Evolutionary conservation across 2,888 invertebrate genomes (phyloP).

Genomic region (Ormia ochracea): DNA sequence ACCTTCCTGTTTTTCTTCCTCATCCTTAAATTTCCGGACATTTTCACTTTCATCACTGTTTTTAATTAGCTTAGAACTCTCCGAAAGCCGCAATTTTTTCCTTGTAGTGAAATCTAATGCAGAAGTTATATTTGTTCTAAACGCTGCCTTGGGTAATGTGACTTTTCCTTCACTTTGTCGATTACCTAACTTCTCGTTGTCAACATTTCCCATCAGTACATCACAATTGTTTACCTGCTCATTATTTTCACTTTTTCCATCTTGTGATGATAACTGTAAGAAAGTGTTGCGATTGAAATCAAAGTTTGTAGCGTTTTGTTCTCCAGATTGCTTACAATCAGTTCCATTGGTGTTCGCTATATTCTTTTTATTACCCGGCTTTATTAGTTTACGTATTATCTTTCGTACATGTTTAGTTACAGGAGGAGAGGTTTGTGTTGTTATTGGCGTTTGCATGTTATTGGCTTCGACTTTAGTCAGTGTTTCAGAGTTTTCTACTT

Average conservation of each 20-base stretch:
- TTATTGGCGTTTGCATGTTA: slow-evolving; percentile 58
- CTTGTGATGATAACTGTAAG: background rate
- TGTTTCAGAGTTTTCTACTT: slow-evolving; percentile 53
- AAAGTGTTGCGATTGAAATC: slow-evolving; percentile 62
- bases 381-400: slow-evolving; percentile 69
- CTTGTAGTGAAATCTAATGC: slow-evolving; percentile 56
- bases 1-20: slow-evolving; percentile 10
- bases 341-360: background rate
- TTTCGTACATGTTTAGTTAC: slow-evolving; percentile 71
- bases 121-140: slow-evolving; percentile 4
- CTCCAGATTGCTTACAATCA: background rate
- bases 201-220: background rate
- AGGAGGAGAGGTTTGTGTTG: slow-evolving; percentile 24
- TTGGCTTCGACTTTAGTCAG: slow-evolving; percentile 50
- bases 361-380: slow-evolving; percentile 66
- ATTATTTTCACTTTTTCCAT: background rate
- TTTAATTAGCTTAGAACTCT: background rate
- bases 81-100: slow-evolving; percentile 32
- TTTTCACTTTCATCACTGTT: slow-evolving; percentile 24
- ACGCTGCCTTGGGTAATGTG: background rate
- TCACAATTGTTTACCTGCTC: background rate
- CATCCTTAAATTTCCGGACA: slow-evolving; percentile 27
- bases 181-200: background rate
- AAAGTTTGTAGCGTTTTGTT: slow-evolving; percentile 40
- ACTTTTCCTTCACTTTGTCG: slow-evolving; percentile 29